Percentiles rank a stretch among this genome's conserved stretches.
Conservation (phyloP, 2,888 invertebrate genomes). For the Amphiduros pacificus region DNA sequence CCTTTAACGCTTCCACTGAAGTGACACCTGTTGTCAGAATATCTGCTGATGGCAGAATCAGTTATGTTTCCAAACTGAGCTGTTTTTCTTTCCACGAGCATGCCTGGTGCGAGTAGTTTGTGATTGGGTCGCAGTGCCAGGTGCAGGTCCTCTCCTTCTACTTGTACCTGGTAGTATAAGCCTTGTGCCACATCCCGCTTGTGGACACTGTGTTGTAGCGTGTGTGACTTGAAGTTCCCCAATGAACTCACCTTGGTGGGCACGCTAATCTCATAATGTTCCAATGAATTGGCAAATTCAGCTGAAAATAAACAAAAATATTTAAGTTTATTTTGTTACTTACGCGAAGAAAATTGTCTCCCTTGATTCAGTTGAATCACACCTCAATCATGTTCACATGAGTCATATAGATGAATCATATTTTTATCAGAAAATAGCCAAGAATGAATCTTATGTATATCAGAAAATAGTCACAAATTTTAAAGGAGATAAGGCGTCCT, state of each 20-base stretch:
- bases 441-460: too few species aligned
- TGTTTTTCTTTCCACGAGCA: slow-evolving; percentile 74
- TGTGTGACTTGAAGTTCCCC: slow-evolving; percentile 40
- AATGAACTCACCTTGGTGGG: slow-evolving; percentile 40
- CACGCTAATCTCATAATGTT: slow-evolving; percentile 37
- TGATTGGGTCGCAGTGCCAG: slow-evolving; percentile 65
- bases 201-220: slow-evolving; percentile 37
- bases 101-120: slow-evolving; percentile 70
- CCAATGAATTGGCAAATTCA: slow-evolving; percentile 35
- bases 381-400: too few species aligned
- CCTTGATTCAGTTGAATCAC: too few species aligned
- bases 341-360: too few species aligned
- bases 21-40: slow-evolving; percentile 68
- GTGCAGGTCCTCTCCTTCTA: slow-evolving; percentile 44
- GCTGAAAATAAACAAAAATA: slow-evolving; percentile 35
- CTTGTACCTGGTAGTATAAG: slow-evolving; percentile 46
- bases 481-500: too few species aligned
- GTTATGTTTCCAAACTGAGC: slow-evolving; percentile 39
- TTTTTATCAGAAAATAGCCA: too few species aligned
- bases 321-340: too few species aligned
- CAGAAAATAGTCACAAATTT: too few species aligned
- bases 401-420: too few species aligned
- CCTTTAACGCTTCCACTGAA: slow-evolving; percentile 77
- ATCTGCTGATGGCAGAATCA: slow-evolving; percentile 36
- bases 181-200: slow-evolving; percentile 26